Evolutionary conservation across 2,113 vertebrate genomes (phyloP).

Genomic region (Forbesichthys papilliferus): DNA sequence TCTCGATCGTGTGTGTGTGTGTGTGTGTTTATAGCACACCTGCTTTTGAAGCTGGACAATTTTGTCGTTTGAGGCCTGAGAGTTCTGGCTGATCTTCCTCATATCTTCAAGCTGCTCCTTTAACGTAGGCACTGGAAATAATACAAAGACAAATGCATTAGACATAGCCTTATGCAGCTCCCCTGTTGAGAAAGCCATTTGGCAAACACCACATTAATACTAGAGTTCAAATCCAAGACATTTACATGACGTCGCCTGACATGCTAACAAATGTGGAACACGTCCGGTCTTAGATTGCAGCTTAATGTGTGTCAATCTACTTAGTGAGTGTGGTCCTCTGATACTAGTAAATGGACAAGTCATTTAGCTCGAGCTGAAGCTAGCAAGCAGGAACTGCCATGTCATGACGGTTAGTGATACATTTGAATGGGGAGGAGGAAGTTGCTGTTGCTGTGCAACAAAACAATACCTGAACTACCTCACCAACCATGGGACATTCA

Average conservation of each 20-base stretch:
- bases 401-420: slow-evolving; percentile 9
- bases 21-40: slow-evolving; percentile 65
- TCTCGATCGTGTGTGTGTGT: neutral
- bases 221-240: neutral
- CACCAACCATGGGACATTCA: neutral
- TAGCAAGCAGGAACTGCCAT: neutral
- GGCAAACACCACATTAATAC: neutral
- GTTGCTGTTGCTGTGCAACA: no score
- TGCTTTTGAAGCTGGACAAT: slow-evolving; percentile 93
- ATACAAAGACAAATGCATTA: neutral
- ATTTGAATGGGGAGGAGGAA: no score
- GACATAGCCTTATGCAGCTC: neutral
- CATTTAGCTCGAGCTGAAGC: neutral
- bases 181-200: neutral
- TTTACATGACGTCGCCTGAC: no score
- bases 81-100: slow-evolving; percentile 92
- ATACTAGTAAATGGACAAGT: neutral
- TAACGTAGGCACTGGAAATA: slow-evolving; percentile 86
- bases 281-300: neutral
- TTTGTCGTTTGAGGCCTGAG: slow-evolving; percentile 93
- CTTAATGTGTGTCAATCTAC: slow-evolving; percentile 9
- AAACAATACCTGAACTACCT: no score
- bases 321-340: slow-evolving; percentile 2
- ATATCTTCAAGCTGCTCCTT: slow-evolving; percentile 97
- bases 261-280: neutral